phyloP scores from a whole-genome alignment of 2,113 vertebrate genomes.

The Paradoxurus hermaphroditus region DNA sequence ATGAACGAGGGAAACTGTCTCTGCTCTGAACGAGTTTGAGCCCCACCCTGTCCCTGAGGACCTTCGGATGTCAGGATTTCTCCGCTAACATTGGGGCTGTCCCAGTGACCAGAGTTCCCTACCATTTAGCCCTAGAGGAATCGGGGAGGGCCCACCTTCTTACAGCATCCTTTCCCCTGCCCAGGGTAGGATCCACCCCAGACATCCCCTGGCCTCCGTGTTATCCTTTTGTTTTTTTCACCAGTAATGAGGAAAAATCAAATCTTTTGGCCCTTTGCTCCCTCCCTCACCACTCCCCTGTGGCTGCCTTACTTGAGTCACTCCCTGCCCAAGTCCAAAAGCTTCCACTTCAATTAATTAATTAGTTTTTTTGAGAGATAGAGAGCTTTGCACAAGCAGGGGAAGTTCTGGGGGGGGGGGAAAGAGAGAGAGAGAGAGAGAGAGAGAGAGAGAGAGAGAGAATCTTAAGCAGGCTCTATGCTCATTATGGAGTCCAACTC shows the following conservation, averaged over 20 bases:
- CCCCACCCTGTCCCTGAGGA: constrained; percentile 69
- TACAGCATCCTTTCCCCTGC: neutral
- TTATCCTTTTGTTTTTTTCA: too few species aligned
- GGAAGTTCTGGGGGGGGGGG: too few species aligned
- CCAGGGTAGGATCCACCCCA: too few species aligned
- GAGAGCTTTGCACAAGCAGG: too few species aligned
- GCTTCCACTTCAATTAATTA: neutral
- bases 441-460: too few species aligned
- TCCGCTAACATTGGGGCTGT: neutral
- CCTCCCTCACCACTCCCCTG: neutral
- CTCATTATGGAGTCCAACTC: too few species aligned
- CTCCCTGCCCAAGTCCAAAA: neutral
- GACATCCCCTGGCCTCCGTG: neutral
- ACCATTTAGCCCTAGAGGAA: neutral
- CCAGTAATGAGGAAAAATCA: neutral
- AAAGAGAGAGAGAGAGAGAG: too few species aligned
- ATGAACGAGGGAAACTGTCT: neutral
- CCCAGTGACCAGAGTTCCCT: neutral
- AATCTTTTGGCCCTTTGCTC: neutral
- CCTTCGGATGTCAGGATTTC: constrained; percentile 77
- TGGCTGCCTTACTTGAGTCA: neutral
- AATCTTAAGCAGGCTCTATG: too few species aligned
- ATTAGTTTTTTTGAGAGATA: too few species aligned
- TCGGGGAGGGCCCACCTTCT: neutral
- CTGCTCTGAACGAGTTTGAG: neutral